Percentiles rank a stretch among this genome's conserved stretches.
These are phyloP conservation scores for Aegithalos caudatus DNA, from an alignment of 2,113 vertebrate genomes.

Conservation along the genomic window DNA sequence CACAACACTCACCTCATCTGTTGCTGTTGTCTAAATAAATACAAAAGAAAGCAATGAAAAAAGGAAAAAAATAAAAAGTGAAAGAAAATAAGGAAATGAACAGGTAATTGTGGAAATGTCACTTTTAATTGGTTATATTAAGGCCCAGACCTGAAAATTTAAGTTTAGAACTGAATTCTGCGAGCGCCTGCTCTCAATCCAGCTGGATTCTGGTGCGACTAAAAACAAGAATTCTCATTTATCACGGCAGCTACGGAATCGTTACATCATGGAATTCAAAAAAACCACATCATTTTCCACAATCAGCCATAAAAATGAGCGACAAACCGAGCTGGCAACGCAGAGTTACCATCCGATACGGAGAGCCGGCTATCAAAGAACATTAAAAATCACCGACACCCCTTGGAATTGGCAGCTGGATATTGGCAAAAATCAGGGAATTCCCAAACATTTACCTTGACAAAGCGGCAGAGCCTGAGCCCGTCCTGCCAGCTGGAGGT, in stretches of 20 bases:
- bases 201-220: background rate
- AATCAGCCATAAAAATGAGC: background rate
- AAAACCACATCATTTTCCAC: background rate
- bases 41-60: background rate
- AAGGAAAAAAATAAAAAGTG: background rate
- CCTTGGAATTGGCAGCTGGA: background rate
- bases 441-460: constrained; percentile 93
- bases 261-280: fast-evolving
- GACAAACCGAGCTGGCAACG: background rate
- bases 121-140: background rate
- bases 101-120: background rate
- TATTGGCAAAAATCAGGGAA: background rate
- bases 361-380: fast-evolving
- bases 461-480: constrained; percentile 90
- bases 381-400: background rate
- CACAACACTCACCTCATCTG: constrained; percentile 51
- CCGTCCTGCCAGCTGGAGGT: constrained; percentile 73
- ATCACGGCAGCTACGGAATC: fast-evolving
- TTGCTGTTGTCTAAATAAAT: constrained; percentile 31
- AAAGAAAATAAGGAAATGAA: background rate
- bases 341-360: fast-evolving
- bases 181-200: background rate
- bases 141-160: background rate
- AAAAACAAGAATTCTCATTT: background rate
- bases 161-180: background rate